Conservation (phyloP, 2,888 invertebrate species). For the Sphecodes monilicornis region DNA sequence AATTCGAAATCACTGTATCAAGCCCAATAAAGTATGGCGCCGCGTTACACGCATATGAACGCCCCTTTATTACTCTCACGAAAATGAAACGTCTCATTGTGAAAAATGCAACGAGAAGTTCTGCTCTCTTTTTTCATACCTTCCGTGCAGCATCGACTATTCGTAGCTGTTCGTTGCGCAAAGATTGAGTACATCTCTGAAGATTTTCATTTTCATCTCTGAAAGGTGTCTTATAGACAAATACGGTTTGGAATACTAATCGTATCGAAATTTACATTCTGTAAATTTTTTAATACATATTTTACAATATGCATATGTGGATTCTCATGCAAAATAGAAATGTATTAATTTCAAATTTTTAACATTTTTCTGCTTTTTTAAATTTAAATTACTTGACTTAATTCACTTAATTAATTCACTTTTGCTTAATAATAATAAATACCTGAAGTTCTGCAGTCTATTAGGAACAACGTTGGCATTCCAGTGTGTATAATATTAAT, state of each 20-base stretch:
- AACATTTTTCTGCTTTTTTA: no score
- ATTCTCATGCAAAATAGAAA: no score
- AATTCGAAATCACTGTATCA: constrained; percentile 32
- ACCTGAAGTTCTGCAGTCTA: no score
- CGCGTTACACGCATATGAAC: background rate
- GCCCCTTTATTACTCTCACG: background rate
- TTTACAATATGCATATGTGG: no score
- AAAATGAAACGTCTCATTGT: constrained; percentile 1
- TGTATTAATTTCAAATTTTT: no score
- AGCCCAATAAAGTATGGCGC: constrained; percentile 22
- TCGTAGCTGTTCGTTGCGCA: no score
- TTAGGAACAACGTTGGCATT: no score
- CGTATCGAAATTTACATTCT: background rate
- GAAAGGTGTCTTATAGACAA: background rate
- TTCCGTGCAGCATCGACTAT: background rate
- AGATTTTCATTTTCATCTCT: no score
- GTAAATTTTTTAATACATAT: background rate
- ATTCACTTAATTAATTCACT: no score
- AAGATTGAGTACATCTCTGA: background rate
- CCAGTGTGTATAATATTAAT: no score
- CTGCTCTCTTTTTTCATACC: background rate
- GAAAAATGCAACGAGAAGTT: background rate
- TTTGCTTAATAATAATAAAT: no score
- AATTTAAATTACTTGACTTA: no score
- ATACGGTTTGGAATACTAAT: background rate